Base-by-base conservation (phyloP, 2,113 vertebrate species). In the Cottus gobio region DNA sequence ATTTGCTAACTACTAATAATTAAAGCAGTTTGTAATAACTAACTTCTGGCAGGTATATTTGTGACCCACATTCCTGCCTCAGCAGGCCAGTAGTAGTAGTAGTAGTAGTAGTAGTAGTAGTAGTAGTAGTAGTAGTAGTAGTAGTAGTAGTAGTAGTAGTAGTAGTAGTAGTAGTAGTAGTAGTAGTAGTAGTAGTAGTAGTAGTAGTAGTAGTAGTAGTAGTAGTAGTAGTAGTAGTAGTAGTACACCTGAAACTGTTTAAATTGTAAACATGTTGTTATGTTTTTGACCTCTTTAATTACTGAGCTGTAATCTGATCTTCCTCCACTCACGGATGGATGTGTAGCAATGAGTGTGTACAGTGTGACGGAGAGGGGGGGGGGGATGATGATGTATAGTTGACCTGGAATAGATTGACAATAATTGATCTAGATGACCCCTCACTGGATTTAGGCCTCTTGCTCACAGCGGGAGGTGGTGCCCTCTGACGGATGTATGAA, bases 331-430 rank as follows among this genome's bases (percentile, higher is more conserved):
- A 64, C 74, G 78, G 64, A 37, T 79, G 61, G 65, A 34, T 77
- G 83, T 54, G 44, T 9, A 1, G 28, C 64, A 63, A 37, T 34
- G 57, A 61, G 26, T 30, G 46, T 70, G 37, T 48, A 44, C 15
- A 61, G 20, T 30, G 13, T 63, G 37, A 16, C 11, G 6, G 16
- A 15, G 65, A 73, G 37, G 67, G 7, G 31, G 16, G 46, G 39
- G 68, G 74, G 30, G 2, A 62, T 57, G 39, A 0, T 18, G 12
- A 65, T 77, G 57, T 78, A 66, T 75, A 52, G 44, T 18, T 89
- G 86, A 89, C 80, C 85, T 87, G 73, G 58, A 87, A 78, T 66
- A 66, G 72, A 85, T 75, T 50, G 64, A 66, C 58, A 71, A 37
- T 80, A 73, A 89, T 81, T 68, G 77, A 91, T 87, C 60, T n/a